These are phyloP conservation scores for Calameuta idolon DNA, from an alignment of 2,888 invertebrate genomes.

Conservation along the genomic window DNA sequence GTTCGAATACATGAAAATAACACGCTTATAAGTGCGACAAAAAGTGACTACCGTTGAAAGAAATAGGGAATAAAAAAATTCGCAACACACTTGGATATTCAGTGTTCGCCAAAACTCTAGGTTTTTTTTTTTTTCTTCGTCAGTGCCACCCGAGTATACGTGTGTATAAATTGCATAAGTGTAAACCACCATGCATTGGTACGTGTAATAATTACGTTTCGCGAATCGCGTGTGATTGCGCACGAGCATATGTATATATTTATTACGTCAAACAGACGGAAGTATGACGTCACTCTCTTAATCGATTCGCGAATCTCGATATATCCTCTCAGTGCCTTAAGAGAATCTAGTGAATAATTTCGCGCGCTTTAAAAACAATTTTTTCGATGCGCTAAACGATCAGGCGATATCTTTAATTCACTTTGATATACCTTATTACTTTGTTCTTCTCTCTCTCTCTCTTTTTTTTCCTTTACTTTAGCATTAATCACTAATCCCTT, in stretches of 20 bases:
- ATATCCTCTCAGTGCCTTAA: neutral
- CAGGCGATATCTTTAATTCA: neutral
- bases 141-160: neutral
- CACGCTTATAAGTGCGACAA: no score
- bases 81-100: no score
- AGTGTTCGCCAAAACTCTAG: neutral
- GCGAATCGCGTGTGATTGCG: neutral
- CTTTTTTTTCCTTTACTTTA: neutral
- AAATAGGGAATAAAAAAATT: no score
- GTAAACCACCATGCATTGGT: neutral
- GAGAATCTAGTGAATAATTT: neutral
- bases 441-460: neutral
- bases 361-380: neutral
- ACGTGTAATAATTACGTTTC: neutral
- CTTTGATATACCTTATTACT: neutral
- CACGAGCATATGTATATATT: neutral
- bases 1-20: no score
- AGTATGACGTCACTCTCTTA: neutral
- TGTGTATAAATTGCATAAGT: neutral
- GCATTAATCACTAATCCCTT: slow-evolving; percentile 23
- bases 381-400: no score
- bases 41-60: no score
- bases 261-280: neutral
- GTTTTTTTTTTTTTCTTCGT: neutral
- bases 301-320: neutral